Evolutionary conservation across 2,797 vertebrate genomes (phyloP), one percentile per base, ranked within the genome.

Genomic region (Selene dorsalis): DNA sequence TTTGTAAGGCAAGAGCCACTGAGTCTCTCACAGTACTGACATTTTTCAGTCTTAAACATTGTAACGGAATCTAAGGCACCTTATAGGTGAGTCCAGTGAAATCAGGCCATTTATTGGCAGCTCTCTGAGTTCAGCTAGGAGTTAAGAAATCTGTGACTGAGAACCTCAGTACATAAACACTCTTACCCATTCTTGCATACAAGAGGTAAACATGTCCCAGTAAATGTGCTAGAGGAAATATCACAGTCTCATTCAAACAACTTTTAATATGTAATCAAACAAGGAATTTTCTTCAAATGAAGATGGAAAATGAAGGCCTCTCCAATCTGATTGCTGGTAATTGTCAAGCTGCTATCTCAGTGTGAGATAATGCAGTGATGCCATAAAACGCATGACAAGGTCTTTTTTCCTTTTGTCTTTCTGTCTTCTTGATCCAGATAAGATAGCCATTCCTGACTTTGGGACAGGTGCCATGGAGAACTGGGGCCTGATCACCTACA

Each of bases 401-500:
- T 0, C 7, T 43, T 9, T 0, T 5, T 43, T 9, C 47, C 50
- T 30, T 58, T 14, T 61, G 3, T 50, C 8, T 55, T 2, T 62
- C n/a, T 67, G 17, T 62, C 61, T 18, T 77, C 75, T 74, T 79
- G 22, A 71, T 90, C 2, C 79, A 99, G 98, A 99, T 94, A 92
- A 97, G 93, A 99, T 99, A 48, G 98, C 98, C 77, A 99, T 99
- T 89, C 98, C 98, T 88, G 97, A 99, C 89, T 99, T 99, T 24
- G 97, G 98, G 5, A 98, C 98, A 0, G 98, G 98, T 26, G 98
- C 98, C 39, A 99, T 99, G 98, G 98, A 99, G 89, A 99, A 99
- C 94, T 99, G 98, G 98, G 98, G 98, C 1, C 94, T 99, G 59
- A 93, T 99, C 89, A 99, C 97, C 39, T 99, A 98, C 92, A 92